These are phyloP conservation scores for Crossocerus cetratus DNA, from an alignment of 2,888 invertebrate species.

Conservation along the genomic window DNA sequence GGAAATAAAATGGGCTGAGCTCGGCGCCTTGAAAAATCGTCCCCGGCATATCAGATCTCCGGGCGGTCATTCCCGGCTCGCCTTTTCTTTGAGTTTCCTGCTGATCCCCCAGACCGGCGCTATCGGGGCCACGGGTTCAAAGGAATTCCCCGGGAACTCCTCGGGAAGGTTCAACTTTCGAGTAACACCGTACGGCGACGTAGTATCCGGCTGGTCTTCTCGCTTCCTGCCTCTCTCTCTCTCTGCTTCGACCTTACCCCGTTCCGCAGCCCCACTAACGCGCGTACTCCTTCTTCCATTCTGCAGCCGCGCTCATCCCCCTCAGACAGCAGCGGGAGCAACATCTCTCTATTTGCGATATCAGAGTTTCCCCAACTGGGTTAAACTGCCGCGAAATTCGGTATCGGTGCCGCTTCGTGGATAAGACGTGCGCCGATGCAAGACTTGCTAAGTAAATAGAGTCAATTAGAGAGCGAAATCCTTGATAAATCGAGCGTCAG, in stretches of 20 bases:
- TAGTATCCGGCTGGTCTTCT: not conserved
- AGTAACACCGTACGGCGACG: not conserved
- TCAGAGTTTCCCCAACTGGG: constrained; percentile 24
- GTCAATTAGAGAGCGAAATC: not conserved
- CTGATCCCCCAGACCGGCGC: not conserved
- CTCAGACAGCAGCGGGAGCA: not conserved
- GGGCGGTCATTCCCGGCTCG: not conserved
- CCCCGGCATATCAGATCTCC: not conserved
- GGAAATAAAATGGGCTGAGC: not conserved
- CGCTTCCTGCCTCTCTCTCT: not conserved
- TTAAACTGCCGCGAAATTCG: constrained; percentile 31
- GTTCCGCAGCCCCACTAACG: no score
- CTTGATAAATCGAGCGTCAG: no score
- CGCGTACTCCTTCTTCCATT: not conserved
- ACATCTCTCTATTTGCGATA: constrained; percentile 5
- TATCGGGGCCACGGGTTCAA: not conserved
- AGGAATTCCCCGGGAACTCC: not conserved
- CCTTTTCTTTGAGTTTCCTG: not conserved
- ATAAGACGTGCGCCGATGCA: not conserved
- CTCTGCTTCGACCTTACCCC: not conserved
- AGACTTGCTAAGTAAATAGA: not conserved
- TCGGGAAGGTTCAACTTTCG: not conserved
- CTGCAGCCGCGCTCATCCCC: not conserved
- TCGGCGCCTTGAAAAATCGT: not conserved
- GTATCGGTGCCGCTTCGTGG: not conserved